A percentile compares a stretch with the other conserved stretches of the same genome.
Conservation (phyloP, 1,140 invertebrate species). For the Sinonovacula constricta region DNA sequence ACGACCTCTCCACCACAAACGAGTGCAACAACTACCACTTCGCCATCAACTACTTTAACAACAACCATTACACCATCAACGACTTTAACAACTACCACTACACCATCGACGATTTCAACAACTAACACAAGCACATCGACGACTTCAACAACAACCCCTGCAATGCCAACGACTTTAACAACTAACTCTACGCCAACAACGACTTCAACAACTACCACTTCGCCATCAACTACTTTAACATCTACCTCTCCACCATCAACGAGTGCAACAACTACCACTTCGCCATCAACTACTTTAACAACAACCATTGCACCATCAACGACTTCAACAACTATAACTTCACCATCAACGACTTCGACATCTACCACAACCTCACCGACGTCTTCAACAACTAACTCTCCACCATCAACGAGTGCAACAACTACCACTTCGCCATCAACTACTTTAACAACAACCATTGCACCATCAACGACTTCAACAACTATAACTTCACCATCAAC, state of each 20-base stretch:
- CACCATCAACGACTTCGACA: neutral
- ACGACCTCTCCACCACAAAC: neutral
- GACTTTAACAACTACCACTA: neutral
- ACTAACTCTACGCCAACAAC: neutral
- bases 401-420: neutral
- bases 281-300: neutral
- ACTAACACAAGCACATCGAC: neutral
- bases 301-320: neutral
- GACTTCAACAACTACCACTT: neutral
- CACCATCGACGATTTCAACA: neutral
- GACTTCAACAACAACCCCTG: neutral
- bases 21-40: neutral
- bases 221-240: neutral
- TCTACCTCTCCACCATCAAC: neutral
- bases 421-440: neutral
- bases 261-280: neutral
- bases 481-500: neutral
- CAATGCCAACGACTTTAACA: neutral
- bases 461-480: neutral
- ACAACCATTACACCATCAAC: neutral
- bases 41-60: neutral
- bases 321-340: neutral
- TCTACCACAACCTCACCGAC: neutral
- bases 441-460: neutral
- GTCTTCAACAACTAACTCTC: neutral